phyloP scores from a whole-genome alignment of 2,113 vertebrate genomes.

The Pterocles gutturalis region DNA sequence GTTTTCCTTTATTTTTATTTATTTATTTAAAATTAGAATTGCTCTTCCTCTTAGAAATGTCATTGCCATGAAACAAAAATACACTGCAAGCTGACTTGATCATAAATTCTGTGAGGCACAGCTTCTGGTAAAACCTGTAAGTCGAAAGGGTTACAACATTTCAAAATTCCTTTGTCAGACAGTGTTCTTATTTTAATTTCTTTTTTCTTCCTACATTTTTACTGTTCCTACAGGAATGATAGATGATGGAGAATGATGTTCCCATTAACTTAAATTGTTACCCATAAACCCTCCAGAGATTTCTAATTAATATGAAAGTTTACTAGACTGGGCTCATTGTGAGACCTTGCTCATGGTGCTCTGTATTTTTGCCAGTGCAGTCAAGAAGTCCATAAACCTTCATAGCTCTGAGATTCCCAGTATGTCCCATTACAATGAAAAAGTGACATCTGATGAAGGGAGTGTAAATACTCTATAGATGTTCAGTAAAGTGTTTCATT shows the following conservation, averaged over 20 bases:
- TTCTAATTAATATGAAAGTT: slow-evolving; percentile 39
- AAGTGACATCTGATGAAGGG: slow-evolving; percentile 21
- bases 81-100: neutral
- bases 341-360: neutral
- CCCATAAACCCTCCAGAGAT: neutral
- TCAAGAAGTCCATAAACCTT: slow-evolving; percentile 3
- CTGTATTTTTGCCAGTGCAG: neutral
- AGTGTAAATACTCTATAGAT: slow-evolving; percentile 17
- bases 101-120: neutral
- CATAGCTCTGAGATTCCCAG: neutral
- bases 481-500: slow-evolving; percentile 31
- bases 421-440: slow-evolving; percentile 19
- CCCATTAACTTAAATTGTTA: neutral
- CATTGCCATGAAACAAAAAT: neutral
- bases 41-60: neutral
- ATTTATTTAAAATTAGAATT: neutral
- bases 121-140: neutral
- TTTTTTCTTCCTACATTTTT: neutral
- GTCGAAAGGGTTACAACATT: neutral
- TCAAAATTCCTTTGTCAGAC: neutral
- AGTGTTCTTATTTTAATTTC: neutral
- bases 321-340: neutral
- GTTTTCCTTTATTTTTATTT: neutral
- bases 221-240: neutral
- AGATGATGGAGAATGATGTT: neutral